A percentile compares a stretch with the other conserved stretches of the same genome.
phyloP scores from a whole-genome alignment of 1,140 invertebrate species.

The Apis dorsata region DNA sequence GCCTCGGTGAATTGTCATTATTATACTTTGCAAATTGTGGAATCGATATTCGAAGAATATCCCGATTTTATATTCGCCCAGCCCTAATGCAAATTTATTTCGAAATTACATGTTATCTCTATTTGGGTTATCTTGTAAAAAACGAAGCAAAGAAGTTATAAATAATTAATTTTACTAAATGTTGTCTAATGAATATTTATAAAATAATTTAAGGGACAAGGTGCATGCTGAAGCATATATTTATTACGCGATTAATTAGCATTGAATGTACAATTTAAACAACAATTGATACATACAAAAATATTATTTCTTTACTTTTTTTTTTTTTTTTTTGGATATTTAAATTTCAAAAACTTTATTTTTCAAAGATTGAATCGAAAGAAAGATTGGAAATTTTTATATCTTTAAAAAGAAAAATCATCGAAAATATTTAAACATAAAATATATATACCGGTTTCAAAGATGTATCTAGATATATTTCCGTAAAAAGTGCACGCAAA shows the following conservation, averaged over 20 bases:
- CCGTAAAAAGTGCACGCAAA: background rate
- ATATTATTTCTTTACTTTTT: too few species aligned
- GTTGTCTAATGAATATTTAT: background rate
- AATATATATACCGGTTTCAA: background rate
- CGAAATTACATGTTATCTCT: background rate
- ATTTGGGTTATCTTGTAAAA: slow-evolving; percentile 12
- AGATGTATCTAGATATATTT: slow-evolving; percentile 16
- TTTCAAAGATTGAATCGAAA: background rate
- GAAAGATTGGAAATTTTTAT: background rate
- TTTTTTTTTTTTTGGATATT: background rate
- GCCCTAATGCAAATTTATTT: slow-evolving; percentile 26
- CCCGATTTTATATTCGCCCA: slow-evolving; percentile 26
- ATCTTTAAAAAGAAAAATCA: background rate
- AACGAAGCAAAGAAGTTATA: background rate
- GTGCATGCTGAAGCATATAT: slow-evolving; percentile 32
- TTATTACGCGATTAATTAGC: background rate
- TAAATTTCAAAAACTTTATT: background rate
- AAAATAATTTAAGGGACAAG: background rate
- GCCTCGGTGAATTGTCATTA: slow-evolving; percentile 36
- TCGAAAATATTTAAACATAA: background rate
- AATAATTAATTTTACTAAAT: background rate
- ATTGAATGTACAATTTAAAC: background rate
- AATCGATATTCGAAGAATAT: background rate
- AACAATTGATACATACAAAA: too few species aligned
- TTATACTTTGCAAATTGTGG: background rate